Evolutionary conservation across 2,113 vertebrate species (phyloP), one percentile per base, ranked within the genome.

Genomic region (Channa maculata): DNA sequence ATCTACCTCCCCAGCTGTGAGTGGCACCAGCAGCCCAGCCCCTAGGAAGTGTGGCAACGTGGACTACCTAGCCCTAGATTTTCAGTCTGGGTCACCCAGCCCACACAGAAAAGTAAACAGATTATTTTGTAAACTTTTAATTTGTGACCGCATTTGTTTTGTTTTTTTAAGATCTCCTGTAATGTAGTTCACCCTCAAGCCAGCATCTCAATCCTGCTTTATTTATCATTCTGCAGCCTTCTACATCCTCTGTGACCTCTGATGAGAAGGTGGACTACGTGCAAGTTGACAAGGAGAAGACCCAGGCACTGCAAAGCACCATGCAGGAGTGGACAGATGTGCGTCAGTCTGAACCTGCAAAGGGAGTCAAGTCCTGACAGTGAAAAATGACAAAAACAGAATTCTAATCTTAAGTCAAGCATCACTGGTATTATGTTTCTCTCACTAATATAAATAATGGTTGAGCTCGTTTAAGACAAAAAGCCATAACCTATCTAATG

Each of bases 321-420:
- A 99, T 98, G 98, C 97, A 98, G 93, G 98, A 99, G 92, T 99
- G 98, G 98, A 99, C 97, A 0, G 98, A 99, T 0, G 97, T 98
- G 76, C 95, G 98, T 53, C 97, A 99, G 94, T 98, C 97, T 0
- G 97, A 99, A 79, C 95, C 98, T 0, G 24, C 94, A 77, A 99
- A 99, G 88, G 95, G 91, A 2, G 87, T 93, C 39, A 99, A 99
- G 81, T 95, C 94, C 82, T 95, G 94, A 95, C 93, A 91, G 68
- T 86, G 76, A 60, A 79, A 55, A 66, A 49, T 33, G 14, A 52
- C 12, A 37, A 33, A 36, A 15, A 43, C 12, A 11, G 46, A 33
- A 48, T 51, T 70, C 15, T 48, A 65, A 70, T 49, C 34, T 71
- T 49, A 78, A 69, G 38, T 66, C 79, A 64, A 75, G 68, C 75